Evolutionary conservation across 2,888 invertebrate genomes (phyloP), one percentile per base, ranked within the genome.

Genomic region (Drosophila lacicola): DNA sequence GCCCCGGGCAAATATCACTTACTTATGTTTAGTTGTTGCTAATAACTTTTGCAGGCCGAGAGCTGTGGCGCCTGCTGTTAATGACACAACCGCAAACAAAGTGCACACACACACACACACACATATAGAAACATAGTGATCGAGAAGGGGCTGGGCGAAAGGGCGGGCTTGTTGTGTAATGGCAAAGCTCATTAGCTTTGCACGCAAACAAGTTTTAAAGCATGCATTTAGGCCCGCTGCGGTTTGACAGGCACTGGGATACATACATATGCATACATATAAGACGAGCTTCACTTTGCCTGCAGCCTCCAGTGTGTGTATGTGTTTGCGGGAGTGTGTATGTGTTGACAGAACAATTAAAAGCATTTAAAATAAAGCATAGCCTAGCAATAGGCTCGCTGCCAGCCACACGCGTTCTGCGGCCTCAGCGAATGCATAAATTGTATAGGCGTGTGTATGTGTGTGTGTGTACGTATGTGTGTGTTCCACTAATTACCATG

Each of bases 141-240:
- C 60, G 56, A 44, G 63, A 17, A 39, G 29, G 34, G 29, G 45
- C 13, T 25, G 37, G 19, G 21, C 13, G 42, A 17, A 17, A 46
- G n/a, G 37, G 39, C 17, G 58, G 45, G 61, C 53, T 67, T 77
- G 83, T 85, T 85, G 86, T 88, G 76, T 82, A 87, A 90, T 90
- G 89, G 85, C 87, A 90, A 90, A 87, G 82, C 90, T 87, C 90
- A 87, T 87, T 90, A 87, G 89, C 87, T 87, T 87, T 87, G 82
- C 84, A 80, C 72, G 83, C 88, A 86, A 82, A 83, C 90, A 88
- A 88, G 84, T 85, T 86, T 86, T 89, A 86, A 89, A 80, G 86
- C 82, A 81, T 89, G 88, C 88, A 86, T 83, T 82, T 87, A 88
- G 86, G 86, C 90, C 79, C 83, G 75, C 56, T 88, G 83, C 70